These are phyloP conservation scores for Eudyptes chrysolophus DNA, from an alignment of 2,113 vertebrate species.

Conservation along the genomic window DNA sequence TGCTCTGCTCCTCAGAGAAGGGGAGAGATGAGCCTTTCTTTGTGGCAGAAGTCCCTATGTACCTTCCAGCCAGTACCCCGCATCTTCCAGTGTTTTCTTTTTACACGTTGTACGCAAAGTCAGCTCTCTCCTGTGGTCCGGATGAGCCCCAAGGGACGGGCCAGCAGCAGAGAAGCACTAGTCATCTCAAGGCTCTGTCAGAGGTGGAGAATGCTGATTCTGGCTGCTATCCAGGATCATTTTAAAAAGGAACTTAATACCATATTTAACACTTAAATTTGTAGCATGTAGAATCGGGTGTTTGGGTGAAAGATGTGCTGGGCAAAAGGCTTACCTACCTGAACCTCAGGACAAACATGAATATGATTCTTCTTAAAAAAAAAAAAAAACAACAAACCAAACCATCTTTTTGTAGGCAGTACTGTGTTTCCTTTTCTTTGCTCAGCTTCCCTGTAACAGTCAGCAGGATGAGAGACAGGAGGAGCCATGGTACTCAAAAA, in stretches of 20 bases:
- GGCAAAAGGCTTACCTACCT: not conserved
- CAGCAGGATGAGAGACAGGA: not conserved
- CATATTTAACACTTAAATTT: fast-evolving
- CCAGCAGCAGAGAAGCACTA: not conserved
- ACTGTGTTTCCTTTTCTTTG: not conserved
- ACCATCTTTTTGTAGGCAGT: not conserved
- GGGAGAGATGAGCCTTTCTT: not conserved
- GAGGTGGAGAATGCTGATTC: not conserved
- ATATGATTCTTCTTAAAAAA: not conserved
- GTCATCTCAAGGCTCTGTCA: not conserved
- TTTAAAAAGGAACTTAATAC: not conserved
- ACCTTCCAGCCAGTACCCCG: not conserved
- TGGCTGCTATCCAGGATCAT: not conserved
- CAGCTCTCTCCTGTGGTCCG: not conserved
- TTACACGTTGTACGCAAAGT: fast-evolving
- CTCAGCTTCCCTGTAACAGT: not conserved
- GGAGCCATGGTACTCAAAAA: not conserved
- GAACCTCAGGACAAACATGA: not conserved
- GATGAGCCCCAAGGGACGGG: not conserved
- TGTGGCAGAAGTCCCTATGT: not conserved
- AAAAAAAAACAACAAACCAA: too few relatives aligned
- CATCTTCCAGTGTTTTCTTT: not conserved
- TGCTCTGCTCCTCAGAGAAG: not conserved
- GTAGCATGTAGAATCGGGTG: not conserved
- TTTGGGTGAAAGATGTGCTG: not conserved